Conservation (phyloP, 2,797 vertebrate genomes). For the Threskiornis aethiopicus region DNA sequence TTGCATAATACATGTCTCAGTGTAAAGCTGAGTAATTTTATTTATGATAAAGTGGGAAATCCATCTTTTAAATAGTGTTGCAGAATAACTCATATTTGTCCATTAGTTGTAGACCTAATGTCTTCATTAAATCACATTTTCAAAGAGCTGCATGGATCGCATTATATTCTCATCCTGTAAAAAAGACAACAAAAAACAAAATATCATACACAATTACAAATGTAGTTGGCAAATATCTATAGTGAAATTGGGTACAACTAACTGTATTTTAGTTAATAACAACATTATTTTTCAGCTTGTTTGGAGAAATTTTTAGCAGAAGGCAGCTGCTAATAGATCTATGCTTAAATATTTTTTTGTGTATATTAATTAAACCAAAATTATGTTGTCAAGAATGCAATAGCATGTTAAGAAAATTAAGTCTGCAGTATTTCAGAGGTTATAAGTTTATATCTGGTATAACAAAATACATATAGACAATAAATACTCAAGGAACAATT, state of each 20-base stretch:
- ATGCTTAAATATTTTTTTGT: background rate
- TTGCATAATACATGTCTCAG: conserved; percentile 80
- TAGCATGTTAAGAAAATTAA: background rate
- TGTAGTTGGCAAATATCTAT: background rate
- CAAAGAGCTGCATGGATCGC: conserved; percentile 99
- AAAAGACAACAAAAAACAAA: background rate
- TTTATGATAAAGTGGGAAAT: conserved; percentile 75
- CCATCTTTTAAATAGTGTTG: conserved; percentile 73
- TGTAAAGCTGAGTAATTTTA: conserved; percentile 77
- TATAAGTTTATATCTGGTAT: background rate
- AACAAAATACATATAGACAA: background rate
- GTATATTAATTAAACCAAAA: background rate
- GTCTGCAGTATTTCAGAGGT: background rate
- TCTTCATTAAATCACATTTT: conserved; percentile 94
- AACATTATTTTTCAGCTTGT: background rate
- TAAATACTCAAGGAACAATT: background rate
- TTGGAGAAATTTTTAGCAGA: background rate
- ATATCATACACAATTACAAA: conserved; percentile 6
- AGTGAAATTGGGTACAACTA: background rate
- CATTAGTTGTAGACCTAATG: conserved; percentile 63
- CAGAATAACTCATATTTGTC: conserved; percentile 73
- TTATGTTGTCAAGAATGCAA: background rate
- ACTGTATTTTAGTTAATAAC: background rate
- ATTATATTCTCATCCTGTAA: conserved; percentile 98
- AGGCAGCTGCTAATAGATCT: background rate